Evolutionary conservation across 2,797 vertebrate species (phyloP).

Genomic region (Clarias platycephalus): DNA sequence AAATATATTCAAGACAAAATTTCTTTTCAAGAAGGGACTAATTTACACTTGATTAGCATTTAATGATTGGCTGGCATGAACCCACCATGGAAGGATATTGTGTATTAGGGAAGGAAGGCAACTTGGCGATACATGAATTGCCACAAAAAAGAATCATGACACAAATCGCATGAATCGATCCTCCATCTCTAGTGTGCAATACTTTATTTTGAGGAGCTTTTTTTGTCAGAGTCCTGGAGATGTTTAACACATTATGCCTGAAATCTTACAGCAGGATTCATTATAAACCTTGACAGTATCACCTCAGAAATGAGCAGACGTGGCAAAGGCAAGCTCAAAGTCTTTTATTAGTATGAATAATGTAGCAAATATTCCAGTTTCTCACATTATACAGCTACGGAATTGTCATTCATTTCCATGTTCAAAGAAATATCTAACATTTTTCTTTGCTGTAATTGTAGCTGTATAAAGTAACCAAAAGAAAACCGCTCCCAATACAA

Average conservation of each 20-base stretch:
- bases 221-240: too few relatives aligned
- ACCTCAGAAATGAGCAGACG: not conserved
- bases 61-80: not conserved
- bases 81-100: not conserved
- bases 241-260: not conserved
- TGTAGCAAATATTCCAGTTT: slow-evolving; percentile 16
- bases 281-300: not conserved
- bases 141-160: too few relatives aligned
- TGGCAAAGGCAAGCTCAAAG: not conserved
- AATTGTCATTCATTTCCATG: not conserved
- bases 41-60: not conserved
- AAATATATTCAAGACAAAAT: too few relatives aligned
- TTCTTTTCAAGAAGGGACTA: not conserved
- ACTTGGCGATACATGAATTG: too few relatives aligned
- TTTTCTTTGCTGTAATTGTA: not conserved
- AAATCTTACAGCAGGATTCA: not conserved
- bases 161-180: too few relatives aligned
- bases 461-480: slow-evolving; percentile 4
- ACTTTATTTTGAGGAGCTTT: too few relatives aligned
- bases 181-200: too few relatives aligned
- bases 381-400: not conserved
- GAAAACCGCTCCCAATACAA: slow-evolving; percentile 1
- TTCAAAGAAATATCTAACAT: not conserved
- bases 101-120: not conserved
- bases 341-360: slow-evolving; percentile 4